phyloP scores from a whole-genome alignment of 1,140 invertebrate genomes.

The Phortica variegata region DNA sequence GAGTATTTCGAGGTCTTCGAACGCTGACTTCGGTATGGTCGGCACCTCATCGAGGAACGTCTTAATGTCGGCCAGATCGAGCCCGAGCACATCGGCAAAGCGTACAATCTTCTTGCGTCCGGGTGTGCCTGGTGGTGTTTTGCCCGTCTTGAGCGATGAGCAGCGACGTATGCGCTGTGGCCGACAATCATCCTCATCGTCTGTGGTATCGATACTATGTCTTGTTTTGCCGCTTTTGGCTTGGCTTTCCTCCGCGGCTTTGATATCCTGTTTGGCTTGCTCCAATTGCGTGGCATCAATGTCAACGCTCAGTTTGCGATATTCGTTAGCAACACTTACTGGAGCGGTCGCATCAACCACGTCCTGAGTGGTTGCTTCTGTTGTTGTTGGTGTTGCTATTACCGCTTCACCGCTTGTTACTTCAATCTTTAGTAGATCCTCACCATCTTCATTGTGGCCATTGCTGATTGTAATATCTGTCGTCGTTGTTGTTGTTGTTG shows the following conservation, averaged over 20 bases:
- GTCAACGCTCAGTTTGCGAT: constrained; percentile 17
- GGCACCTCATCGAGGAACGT: constrained; percentile 89
- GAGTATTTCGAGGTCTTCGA: constrained; percentile 65
- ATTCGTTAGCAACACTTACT: constrained; percentile 7
- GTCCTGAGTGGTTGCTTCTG: constrained; percentile 4
- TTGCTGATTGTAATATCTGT: too few species aligned
- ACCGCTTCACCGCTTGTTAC: neutral
- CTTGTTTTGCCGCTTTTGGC: constrained; percentile 20
- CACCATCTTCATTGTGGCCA: too few species aligned
- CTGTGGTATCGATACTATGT: constrained; percentile 43
- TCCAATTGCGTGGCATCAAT: constrained; percentile 26
- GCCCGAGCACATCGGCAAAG: constrained; percentile 90
- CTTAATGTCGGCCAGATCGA: constrained; percentile 88
- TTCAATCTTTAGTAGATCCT: neutral
- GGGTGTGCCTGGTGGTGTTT: constrained; percentile 87
- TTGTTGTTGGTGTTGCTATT: constrained; percentile 3
- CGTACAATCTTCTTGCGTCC: constrained; percentile 90
- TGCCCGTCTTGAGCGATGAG: constrained; percentile 86
- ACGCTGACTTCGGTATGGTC: constrained; percentile 82
- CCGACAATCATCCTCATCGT: constrained; percentile 58
- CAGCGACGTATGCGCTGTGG: constrained; percentile 71
- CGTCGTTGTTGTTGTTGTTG: neutral
- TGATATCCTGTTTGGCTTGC: constrained; percentile 25
- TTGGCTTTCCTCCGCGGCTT: neutral
- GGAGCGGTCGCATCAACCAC: constrained; percentile 13